Evolutionary conservation across 1,140 invertebrate species (phyloP).

Genomic region (Brachionus rotundiformis): DNA sequence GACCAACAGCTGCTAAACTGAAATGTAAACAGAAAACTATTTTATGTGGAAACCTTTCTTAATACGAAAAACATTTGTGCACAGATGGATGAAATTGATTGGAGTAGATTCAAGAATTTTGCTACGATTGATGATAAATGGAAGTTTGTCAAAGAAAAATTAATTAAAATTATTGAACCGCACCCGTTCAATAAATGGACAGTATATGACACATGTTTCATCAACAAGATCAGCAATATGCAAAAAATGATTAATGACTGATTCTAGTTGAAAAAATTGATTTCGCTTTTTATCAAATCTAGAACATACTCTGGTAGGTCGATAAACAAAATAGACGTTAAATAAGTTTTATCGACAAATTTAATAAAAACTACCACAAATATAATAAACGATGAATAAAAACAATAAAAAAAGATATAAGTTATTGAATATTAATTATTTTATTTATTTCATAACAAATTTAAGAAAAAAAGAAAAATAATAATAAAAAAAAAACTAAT

Average conservation of each 20-base stretch:
- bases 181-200: not conserved
- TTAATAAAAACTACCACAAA: not conserved
- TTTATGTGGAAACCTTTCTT: no score
- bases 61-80: no score
- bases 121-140: not conserved
- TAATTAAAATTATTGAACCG: not conserved
- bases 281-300: not conserved
- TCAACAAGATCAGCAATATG: conserved; percentile 9
- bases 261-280: not conserved
- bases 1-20: no score
- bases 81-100: not conserved
- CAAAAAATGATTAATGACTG: not conserved
- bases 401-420: not conserved
- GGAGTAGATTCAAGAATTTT: not conserved
- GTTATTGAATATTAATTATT: not conserved
- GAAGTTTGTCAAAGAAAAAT: not conserved
- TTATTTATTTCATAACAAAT: not conserved
- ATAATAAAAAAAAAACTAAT: not conserved
- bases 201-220: not conserved
- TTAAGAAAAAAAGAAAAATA: not conserved
- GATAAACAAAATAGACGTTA: not conserved
- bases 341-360: not conserved
- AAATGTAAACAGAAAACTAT: no score
- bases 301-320: not conserved
- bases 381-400: not conserved